phyloP scores from a whole-genome alignment of 2,888 invertebrate species.

The Caenorhabditis sp. region DNA sequence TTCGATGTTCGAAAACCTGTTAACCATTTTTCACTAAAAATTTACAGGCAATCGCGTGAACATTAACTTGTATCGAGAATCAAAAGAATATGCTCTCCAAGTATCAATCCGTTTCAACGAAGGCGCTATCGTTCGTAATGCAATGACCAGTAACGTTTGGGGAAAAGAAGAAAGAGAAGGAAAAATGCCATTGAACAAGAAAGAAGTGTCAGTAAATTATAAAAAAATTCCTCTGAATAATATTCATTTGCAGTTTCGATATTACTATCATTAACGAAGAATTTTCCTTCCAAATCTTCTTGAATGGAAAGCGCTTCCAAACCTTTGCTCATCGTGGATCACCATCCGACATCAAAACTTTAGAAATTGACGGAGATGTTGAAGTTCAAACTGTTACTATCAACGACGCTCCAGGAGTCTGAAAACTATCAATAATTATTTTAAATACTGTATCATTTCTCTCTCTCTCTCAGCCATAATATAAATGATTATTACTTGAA shows the following conservation, averaged over 20 bases:
- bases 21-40: not conserved
- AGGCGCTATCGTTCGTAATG: slow-evolving; percentile 68
- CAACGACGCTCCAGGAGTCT: slow-evolving; percentile 62
- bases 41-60: slow-evolving; percentile 65
- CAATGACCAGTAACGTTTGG: slow-evolving; percentile 66
- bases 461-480: too few relatives aligned
- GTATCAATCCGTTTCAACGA: slow-evolving; percentile 68
- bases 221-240: too few relatives aligned
- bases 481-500: too few relatives aligned
- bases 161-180: slow-evolving; percentile 70
- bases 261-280: slow-evolving; percentile 69
- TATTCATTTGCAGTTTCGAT: slow-evolving; percentile 44
- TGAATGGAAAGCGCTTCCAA: slow-evolving; percentile 61
- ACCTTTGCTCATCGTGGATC: slow-evolving; percentile 67
- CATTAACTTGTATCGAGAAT: slow-evolving; percentile 66
- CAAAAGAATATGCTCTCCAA: slow-evolving; percentile 68
- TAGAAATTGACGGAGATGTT: slow-evolving; percentile 60
- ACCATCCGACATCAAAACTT: slow-evolving; percentile 64
- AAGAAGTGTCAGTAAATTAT: slow-evolving; percentile 47
- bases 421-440: slow-evolving; percentile 9
- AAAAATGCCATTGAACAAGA: slow-evolving; percentile 61
- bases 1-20: too few relatives aligned
- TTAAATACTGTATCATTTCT: too few relatives aligned
- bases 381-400: slow-evolving; percentile 68
- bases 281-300: slow-evolving; percentile 66